A percentile compares a stretch with the other conserved stretches of the same genome.
Conservation (phyloP, 2,888 invertebrate species). For the Emmelina monodactyla region DNA sequence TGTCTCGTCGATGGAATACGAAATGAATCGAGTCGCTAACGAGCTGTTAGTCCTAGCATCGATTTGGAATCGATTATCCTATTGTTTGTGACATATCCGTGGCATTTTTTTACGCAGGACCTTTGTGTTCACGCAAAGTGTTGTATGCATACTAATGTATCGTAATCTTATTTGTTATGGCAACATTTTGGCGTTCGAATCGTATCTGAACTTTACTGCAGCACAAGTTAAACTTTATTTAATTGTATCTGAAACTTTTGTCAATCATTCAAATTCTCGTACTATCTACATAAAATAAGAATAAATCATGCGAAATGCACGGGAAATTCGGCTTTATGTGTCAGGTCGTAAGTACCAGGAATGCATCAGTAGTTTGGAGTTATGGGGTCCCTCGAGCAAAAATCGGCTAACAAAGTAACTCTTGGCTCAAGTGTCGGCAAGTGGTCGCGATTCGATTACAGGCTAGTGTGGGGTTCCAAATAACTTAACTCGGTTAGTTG, state of each 20-base stretch:
- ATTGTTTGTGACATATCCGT: constrained; percentile 28
- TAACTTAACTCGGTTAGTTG: constrained; percentile 51
- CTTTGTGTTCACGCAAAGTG: not conserved
- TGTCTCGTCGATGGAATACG: constrained; percentile 43
- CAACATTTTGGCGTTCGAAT: too few species aligned
- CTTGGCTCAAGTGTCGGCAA: constrained; percentile 49
- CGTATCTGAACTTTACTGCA: too few species aligned
- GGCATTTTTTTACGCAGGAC: too few species aligned
- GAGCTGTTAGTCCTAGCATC: constrained; percentile 34
- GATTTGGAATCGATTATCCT: constrained; percentile 30
- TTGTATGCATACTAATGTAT: too few species aligned
- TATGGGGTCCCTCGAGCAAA: constrained; percentile 43
- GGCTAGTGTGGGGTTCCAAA: constrained; percentile 47
- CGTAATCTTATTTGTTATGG: too few species aligned
- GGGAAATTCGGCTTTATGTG: not conserved
- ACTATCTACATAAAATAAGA: too few species aligned
- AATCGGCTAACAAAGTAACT: constrained; percentile 61
- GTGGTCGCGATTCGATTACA: constrained; percentile 60
- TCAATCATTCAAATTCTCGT: too few species aligned
- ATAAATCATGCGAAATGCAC: too few species aligned
- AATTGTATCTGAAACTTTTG: too few species aligned
- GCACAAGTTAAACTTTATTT: too few species aligned
- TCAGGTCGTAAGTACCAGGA: constrained; percentile 4
- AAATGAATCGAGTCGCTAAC: constrained; percentile 34
- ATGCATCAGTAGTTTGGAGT: constrained; percentile 11